Evolutionary conservation across 2,113 vertebrate species (phyloP), one percentile per base, ranked within the genome.

Genomic region (Ptychochromis oligacanthus): DNA sequence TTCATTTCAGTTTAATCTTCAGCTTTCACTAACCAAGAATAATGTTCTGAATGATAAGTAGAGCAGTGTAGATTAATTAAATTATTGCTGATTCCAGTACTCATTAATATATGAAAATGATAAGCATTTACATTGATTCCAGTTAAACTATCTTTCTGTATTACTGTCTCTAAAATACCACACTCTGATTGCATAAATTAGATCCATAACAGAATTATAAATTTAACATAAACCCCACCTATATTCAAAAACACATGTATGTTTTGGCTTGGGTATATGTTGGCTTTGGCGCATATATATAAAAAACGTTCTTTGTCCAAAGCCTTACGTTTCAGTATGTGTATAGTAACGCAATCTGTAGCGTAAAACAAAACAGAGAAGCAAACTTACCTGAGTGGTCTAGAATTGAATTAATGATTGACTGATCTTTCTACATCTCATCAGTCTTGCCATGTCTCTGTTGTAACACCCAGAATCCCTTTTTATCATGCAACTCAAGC

Each of bases 381-480:
- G 54, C 70, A 88, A 88, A 89, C 82, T 62, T 13, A 40, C 75
- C 61, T 58, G 74, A 85, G 36, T 85, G 82, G 79, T 91, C 65
- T 34, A 72, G 18, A 28, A 2, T 79, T 84, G 52, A 84, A 17
- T 87, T 56, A 52, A 38, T 60, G 79, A 58, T 61, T 31, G 74
- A 81, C 77, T 83, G 87, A 24, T 81, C 62, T 52, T 38, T 85
- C 74, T 79, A 57, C 59, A 58, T 85, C 57, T 83, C 84, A 81
- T 90, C 76, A 87, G 43, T 76, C 64, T 62, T 18, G 10, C 57
- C 70, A 26, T 86, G 75, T 59, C 56, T 81, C 78, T 52, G 64
- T 60, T 84, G 13, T 70, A 76, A 14, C 55, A 67, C 34, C 22
- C 74, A 89, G n/a, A n/a, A n/a, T 83, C 75, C 75, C 60, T 15